Conservation (phyloP, 2,113 vertebrate genomes). For the Boulengeromyrus knoepffleri region DNA sequence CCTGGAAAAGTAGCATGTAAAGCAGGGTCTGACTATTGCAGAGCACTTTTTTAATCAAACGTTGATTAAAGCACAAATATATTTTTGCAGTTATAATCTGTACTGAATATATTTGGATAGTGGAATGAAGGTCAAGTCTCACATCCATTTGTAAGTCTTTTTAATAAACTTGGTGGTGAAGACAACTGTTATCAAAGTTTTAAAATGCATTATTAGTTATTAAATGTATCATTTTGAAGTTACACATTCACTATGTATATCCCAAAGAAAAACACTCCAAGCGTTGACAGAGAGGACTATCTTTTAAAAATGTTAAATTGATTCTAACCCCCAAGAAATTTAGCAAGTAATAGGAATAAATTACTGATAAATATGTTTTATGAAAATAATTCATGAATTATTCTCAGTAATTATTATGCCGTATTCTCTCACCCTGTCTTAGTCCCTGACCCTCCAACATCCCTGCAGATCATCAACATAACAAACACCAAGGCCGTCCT, state of each 20-base stretch:
- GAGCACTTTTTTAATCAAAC: not conserved
- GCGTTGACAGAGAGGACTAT: not conserved
- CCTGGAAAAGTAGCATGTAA: not conserved
- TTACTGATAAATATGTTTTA: not conserved
- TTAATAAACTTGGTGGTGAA: not conserved
- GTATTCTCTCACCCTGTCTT: slow-evolving; percentile 9
- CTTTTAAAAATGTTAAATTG: not conserved
- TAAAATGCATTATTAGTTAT: not conserved
- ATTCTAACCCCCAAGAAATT: not conserved
- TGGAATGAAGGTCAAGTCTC: not conserved
- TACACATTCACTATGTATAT: not conserved
- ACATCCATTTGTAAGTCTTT: not conserved
- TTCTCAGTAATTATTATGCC: not conserved
- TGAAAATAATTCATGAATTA: not conserved
- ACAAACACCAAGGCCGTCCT: slow-evolving; percentile 66
- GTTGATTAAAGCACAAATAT: not conserved
- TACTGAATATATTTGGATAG: not conserved
- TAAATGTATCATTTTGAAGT: not conserved
- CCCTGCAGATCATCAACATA: slow-evolving; percentile 64
- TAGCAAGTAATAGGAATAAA: not conserved
- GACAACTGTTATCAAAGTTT: not conserved
- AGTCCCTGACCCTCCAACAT: slow-evolving; percentile 74
- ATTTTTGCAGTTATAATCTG: not conserved
- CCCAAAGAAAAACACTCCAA: not conserved
- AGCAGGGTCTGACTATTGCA: not conserved